phyloP scores from a whole-genome alignment of 1,140 invertebrate species.

The Megathymus violae region DNA sequence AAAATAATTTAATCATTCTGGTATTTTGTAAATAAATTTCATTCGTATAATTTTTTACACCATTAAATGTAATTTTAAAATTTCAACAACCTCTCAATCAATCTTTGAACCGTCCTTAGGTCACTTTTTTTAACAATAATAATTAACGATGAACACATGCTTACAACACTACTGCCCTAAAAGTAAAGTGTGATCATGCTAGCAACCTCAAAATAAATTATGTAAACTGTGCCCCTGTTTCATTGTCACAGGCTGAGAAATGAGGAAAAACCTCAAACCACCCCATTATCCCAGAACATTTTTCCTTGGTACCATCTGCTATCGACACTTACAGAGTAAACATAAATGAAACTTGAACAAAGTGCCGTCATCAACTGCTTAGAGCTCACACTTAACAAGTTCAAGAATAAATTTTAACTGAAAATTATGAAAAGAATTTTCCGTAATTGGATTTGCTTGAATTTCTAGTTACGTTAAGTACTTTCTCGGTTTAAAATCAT shows the following conservation, averaged over 20 bases:
- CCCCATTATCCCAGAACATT: neutral
- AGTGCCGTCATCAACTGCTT: neutral
- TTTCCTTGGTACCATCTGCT: slow-evolving; percentile 2
- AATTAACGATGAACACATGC: no score
- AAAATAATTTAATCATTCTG: no score
- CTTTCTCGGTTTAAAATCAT: neutral
- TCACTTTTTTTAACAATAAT: no score
- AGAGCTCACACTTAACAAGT: neutral
- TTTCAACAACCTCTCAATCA: no score
- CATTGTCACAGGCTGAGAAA: neutral
- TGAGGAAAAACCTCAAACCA: slow-evolving; percentile 4
- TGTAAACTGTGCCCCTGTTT: neutral
- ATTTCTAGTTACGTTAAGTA: neutral
- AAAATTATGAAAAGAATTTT: neutral
- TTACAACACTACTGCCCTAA: neutral
- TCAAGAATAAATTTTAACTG: neutral
- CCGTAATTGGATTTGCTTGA: neutral
- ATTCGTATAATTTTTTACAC: no score
- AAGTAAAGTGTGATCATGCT: neutral
- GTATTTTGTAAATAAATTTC: no score
- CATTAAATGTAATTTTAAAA: no score
- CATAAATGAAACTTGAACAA: neutral
- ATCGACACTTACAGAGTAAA: neutral
- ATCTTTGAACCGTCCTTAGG: no score
- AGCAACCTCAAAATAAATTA: neutral